Evolutionary conservation across 2,113 vertebrate genomes (phyloP).

Genomic region (Axis porcinus): DNA sequence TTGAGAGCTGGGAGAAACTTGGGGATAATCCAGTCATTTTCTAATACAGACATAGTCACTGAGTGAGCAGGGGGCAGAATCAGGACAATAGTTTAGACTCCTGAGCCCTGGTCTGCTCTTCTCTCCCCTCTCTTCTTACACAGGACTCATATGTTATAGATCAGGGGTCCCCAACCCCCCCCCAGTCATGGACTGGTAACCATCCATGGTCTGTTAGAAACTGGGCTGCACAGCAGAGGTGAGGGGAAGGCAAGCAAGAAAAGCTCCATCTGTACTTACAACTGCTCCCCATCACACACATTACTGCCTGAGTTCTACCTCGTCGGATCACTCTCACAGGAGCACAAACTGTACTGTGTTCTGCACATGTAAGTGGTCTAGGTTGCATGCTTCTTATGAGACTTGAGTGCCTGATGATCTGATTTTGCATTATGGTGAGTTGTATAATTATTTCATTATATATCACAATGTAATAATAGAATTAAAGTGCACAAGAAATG

Average conservation of each 20-base stretch:
- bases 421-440: neutral
- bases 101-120: neutral
- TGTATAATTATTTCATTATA: neutral
- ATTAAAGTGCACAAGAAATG: neutral
- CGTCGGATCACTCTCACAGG: neutral
- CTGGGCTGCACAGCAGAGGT: neutral
- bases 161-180: neutral
- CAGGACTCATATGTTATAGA: neutral
- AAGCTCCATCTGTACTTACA: neutral
- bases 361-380: neutral
- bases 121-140: neutral
- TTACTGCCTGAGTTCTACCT: neutral
- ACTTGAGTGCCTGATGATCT: neutral
- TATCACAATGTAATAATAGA: neutral
- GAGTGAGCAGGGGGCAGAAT: neutral
- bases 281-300: neutral
- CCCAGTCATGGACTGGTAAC: neutral
- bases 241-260: neutral
- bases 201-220: neutral
- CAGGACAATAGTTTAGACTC: neutral
- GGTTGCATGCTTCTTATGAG: neutral
- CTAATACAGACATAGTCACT: neutral
- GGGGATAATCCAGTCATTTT: neutral
- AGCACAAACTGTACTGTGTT: neutral
- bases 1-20: neutral